These are phyloP conservation scores for Eudemis profundana DNA, from an alignment of 2,888 invertebrate genomes.

Conservation along the genomic window DNA sequence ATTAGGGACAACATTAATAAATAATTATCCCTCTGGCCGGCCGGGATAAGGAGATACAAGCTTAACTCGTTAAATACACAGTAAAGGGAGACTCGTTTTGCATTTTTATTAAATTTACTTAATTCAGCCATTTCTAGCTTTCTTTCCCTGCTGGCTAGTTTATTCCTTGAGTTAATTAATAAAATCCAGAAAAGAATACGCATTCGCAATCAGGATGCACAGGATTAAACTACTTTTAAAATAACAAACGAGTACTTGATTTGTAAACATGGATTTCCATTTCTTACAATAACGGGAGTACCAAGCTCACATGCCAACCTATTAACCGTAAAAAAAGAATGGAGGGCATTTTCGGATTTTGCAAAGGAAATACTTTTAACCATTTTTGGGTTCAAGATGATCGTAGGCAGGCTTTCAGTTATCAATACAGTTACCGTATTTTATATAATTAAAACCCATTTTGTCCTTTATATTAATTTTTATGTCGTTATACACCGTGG, in stretches of 20 bases:
- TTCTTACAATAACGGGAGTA: not conserved
- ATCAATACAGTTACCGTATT: no score
- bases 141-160: constrained; percentile 30
- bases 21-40: constrained; percentile 65
- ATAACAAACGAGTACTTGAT: constrained; percentile 1
- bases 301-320: no score
- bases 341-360: no score
- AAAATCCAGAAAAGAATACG: constrained; percentile 23
- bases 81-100: constrained; percentile 44
- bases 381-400: no score
- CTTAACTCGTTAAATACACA: constrained; percentile 60
- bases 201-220: not conserved
- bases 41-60: constrained; percentile 66
- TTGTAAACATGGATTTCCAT: constrained; percentile 12
- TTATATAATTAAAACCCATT: no score
- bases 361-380: no score
- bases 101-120: constrained; percentile 46
- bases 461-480: no score
- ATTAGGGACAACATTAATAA: constrained; percentile 73
- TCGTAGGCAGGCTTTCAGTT: no score
- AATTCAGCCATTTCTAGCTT: constrained; percentile 28
- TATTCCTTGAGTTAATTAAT: constrained; percentile 33
- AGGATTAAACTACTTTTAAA: constrained; percentile 19
- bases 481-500: no score
- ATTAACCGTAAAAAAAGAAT: no score